Evolutionary conservation across 2,888 invertebrate species (phyloP).

Genomic region (Masnerella sp.): DNA sequence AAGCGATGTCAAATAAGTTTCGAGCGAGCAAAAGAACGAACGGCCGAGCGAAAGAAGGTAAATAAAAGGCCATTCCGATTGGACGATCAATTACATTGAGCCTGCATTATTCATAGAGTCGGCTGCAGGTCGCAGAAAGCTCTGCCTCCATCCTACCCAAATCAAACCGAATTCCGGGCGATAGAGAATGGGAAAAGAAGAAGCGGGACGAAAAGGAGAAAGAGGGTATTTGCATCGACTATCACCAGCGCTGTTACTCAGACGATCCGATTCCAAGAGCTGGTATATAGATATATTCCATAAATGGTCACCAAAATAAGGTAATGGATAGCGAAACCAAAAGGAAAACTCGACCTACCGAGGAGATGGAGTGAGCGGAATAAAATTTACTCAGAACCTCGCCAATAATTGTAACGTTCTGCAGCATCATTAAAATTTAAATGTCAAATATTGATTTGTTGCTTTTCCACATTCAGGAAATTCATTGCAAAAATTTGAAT

Average conservation of each 20-base stretch:
- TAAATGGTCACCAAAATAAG: constrained; percentile 58
- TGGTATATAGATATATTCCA: constrained; percentile 53
- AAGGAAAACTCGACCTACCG: constrained; percentile 17
- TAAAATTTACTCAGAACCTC: constrained; percentile 32
- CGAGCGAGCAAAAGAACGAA: constrained; percentile 68
- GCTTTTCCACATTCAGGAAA: too few species aligned
- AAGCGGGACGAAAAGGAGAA: constrained; percentile 57
- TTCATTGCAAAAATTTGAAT: too few species aligned
- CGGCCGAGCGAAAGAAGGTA: constrained; percentile 75
- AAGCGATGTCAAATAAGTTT: constrained; percentile 76
- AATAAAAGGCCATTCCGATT: constrained; percentile 78
- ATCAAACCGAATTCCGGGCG: constrained; percentile 68
- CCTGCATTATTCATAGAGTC: constrained; percentile 76
- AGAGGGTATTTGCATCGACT: constrained; percentile 74
- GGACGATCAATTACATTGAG: constrained; percentile 77
- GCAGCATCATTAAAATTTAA: not conserved
- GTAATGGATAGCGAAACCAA: constrained; percentile 45
- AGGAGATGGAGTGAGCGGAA: constrained; percentile 19
- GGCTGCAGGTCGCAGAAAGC: constrained; percentile 75
- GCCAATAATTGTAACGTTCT: constrained; percentile 34
- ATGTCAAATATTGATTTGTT: not conserved
- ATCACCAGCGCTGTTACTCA: constrained; percentile 71
- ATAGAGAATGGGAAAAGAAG: constrained; percentile 60
- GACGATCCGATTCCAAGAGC: constrained; percentile 64
- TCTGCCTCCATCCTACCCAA: constrained; percentile 67